Percentiles rank a stretch among this genome's conserved stretches.
Evolutionary conservation across 2,797 vertebrate species (phyloP).

Genomic region (Scomberomorus guttatus): DNA sequence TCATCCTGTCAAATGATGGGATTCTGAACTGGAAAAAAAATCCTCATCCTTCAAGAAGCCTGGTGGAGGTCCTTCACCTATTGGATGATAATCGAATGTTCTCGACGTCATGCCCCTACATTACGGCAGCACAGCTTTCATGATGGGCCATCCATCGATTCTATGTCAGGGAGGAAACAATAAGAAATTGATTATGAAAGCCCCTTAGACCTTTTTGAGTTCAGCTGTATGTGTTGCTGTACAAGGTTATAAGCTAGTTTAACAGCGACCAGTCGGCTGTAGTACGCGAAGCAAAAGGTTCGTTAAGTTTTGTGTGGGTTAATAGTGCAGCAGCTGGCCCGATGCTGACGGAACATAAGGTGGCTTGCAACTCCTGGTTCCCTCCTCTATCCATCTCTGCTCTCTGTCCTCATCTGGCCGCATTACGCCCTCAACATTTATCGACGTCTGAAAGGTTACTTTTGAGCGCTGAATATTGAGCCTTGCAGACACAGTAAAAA

Average conservation of each 20-base stretch:
- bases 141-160: conserved; percentile 70
- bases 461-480: conserved; percentile 34
- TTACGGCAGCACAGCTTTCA: conserved; percentile 59
- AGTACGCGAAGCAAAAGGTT: not conserved
- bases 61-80: conserved; percentile 54
- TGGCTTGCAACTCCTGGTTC: conserved; percentile 29
- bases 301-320: not conserved
- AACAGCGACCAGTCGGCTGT: not conserved
- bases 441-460: conserved; percentile 56
- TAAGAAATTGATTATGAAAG: conserved; percentile 65
- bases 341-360: not conserved
- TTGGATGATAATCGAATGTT: conserved; percentile 57
- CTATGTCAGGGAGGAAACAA: conserved; percentile 51
- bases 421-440: conserved; percentile 38
- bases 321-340: not conserved
- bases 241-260: not conserved
- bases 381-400: not conserved
- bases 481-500: not conserved
- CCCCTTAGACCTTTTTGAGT: conserved; percentile 48
- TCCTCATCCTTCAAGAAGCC: conserved; percentile 32
- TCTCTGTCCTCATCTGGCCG: not conserved
- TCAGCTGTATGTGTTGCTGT: not conserved
- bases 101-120: conserved; percentile 42
- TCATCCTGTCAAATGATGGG: not conserved
- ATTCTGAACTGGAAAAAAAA: conserved; percentile 17